phyloP scores from a whole-genome alignment of 2,797 vertebrate species.

The Anisognathus igniventris region DNA sequence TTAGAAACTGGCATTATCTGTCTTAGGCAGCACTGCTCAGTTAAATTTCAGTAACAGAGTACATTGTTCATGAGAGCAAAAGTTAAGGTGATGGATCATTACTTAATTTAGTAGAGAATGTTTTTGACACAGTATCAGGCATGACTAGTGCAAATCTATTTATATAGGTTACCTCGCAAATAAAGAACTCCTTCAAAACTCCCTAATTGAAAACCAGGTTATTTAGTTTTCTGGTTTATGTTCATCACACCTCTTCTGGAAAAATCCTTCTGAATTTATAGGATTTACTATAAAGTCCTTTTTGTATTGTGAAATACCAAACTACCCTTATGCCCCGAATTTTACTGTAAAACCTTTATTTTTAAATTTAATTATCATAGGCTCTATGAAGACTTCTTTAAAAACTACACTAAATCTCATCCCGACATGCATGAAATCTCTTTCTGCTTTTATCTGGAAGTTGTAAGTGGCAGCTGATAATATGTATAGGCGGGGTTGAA shows the following conservation, averaged over 20 bases:
- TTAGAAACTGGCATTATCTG: background rate
- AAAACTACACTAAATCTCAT: background rate
- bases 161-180: background rate
- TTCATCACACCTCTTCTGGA: background rate
- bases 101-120: background rate
- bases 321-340: background rate
- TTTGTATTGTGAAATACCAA: background rate
- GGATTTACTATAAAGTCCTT: background rate
- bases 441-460: background rate
- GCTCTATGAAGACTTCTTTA: background rate
- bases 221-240: background rate
- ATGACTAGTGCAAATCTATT: background rate
- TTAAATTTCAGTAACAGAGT: background rate
- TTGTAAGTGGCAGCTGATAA: background rate
- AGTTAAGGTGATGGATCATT: background rate
- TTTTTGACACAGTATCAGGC: background rate
- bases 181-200: background rate
- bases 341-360: background rate
- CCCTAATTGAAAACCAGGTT: background rate
- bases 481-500: background rate
- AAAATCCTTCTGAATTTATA: background rate
- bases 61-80: background rate
- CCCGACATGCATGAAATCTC: fast-evolving
- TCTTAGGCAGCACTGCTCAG: background rate
- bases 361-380: background rate